Conservation (phyloP, 2,113 vertebrate genomes). For the Leptodactylus fuscus region DNA sequence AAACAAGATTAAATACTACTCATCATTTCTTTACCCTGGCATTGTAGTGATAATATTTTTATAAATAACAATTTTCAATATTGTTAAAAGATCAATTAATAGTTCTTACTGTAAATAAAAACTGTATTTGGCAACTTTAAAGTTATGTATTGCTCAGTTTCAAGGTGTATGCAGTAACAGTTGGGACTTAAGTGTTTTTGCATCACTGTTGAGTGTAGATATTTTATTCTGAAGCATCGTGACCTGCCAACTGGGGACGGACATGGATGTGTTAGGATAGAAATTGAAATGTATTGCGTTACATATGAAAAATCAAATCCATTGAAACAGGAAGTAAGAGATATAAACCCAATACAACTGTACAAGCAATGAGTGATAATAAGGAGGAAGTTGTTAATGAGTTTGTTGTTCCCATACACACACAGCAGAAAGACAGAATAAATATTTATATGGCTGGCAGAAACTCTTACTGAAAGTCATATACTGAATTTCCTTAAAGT, state of each 20-base stretch:
- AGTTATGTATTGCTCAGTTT: not conserved
- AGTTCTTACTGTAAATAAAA: too few species aligned
- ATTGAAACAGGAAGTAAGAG: slow-evolving; percentile 43
- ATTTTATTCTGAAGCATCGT: not conserved
- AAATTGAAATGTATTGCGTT: not conserved
- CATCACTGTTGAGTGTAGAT: not conserved
- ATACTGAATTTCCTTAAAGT: not conserved
- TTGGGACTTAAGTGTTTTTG: too few species aligned
- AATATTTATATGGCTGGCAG: slow-evolving; percentile 26
- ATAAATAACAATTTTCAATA: too few species aligned
- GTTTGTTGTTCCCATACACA: slow-evolving; percentile 49
- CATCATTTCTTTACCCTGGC: too few species aligned
- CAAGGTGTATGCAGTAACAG: not conserved
- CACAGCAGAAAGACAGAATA: not conserved
- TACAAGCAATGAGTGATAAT: slow-evolving; percentile 37
- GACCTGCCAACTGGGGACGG: not conserved
- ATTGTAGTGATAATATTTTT: too few species aligned
- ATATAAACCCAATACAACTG: slow-evolving; percentile 24
- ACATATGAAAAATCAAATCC: not conserved
- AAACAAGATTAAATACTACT: too few species aligned
- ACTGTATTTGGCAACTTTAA: too few species aligned
- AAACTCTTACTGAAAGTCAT: not conserved
- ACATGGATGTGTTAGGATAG: not conserved
- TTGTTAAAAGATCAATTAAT: too few species aligned
- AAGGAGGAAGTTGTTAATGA: slow-evolving; percentile 51